Evolutionary conservation across 2,797 vertebrate genomes (phyloP).

Genomic region (Chaetophractus vellerosus): DNA sequence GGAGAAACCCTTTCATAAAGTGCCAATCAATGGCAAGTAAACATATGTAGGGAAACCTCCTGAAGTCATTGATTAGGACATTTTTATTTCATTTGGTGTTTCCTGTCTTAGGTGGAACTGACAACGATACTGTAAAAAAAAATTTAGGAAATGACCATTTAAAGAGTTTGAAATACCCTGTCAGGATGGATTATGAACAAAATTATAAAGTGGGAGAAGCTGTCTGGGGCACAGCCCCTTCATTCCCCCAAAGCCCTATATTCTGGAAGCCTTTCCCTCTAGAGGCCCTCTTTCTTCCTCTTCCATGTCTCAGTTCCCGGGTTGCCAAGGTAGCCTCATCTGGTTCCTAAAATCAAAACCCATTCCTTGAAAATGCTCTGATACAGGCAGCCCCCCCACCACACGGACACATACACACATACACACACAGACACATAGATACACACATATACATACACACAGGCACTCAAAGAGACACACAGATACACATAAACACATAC

Average conservation of each 20-base stretch:
- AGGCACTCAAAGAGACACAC: too few relatives aligned
- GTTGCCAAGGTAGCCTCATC: not conserved
- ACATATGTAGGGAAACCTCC: not conserved
- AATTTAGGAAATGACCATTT: not conserved
- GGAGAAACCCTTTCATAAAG: not conserved
- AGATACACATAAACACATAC: not conserved
- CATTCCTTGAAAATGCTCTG: not conserved
- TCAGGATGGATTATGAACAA: not conserved
- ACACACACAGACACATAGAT: not conserved
- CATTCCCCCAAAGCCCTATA: fast-evolving
- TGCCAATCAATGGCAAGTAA: not conserved
- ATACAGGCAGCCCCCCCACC: not conserved
- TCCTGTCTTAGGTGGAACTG: not conserved
- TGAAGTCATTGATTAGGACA: not conserved
- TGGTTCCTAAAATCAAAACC: not conserved
- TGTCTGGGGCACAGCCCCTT: not conserved
- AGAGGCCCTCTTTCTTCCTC: not conserved
- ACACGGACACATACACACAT: not conserved
- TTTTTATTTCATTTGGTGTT: not conserved
- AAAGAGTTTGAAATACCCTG: not conserved
- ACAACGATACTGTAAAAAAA: not conserved
- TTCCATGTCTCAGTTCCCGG: too few relatives aligned
- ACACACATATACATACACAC: too few relatives aligned
- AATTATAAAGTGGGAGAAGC: not conserved
- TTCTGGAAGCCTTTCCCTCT: not conserved